Evolutionary conservation across 2,113 vertebrate species (phyloP), one percentile per base, ranked within the genome.

Genomic region (Morphnarchus princeps): DNA sequence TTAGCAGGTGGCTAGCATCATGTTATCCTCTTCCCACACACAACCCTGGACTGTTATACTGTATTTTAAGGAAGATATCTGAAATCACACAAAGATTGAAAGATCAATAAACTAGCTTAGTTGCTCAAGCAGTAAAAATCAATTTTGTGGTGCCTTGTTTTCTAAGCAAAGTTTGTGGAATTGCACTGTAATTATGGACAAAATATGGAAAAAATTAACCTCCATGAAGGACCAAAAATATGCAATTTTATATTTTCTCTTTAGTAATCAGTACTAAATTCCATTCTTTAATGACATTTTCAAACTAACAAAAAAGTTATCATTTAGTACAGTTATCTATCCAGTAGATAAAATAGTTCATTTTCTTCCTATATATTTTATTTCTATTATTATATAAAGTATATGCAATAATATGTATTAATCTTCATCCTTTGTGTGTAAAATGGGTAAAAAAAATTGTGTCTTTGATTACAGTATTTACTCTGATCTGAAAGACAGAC

Each of bases 161-260:
- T 81, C 69, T 92, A 40, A 92, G 69, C 59, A 94, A 89, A 92
- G 29, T 95, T 92, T 89, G 50, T 91, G 40, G 72, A 95, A 92
- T 95, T 92, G 21, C 36, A 32, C 36, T 72, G 11, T 71, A 95
- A 87, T 95, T 91, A 87, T 54, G 61, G 67, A 47, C 18, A 87
- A 91, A 91, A 4, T 63, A 49, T 63, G 43, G 59, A 88, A 82
- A 84, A 91, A 71, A 55, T 16, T 49, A 67, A 76, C 42, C 29
- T 67, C 36, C 17, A 13, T 11, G 17, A 74, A 50, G 42, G 26
- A 43, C 16, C 9, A 11, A 66, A 91, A 66, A 74, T 67, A 79
- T 24, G 9, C 21, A 71, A 20, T 29, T 50, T 1, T 58, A 17
- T n/a, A 10, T 43, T 74, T 90, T 92, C 90, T 65, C 42, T 93